Base-by-base conservation (phyloP, 2,888 invertebrate genomes). In the Lacanobia wlatinum region DNA sequence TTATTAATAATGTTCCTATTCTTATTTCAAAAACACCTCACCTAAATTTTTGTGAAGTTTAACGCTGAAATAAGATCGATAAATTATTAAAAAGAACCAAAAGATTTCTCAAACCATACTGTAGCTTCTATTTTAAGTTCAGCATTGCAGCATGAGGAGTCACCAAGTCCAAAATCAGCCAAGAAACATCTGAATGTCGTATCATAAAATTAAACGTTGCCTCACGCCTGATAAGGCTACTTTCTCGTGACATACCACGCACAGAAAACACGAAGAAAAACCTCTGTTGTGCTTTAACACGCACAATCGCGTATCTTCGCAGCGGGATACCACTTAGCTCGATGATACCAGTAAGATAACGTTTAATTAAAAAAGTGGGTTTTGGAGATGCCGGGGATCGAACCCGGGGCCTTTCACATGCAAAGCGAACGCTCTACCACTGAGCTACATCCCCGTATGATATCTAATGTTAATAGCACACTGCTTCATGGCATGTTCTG, bases 391-490 rank as follows among this genome's bases (percentile, higher is more conserved):
- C 98, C 97, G 98, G 98, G 98, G 98, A 98, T 98, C 98, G 98
- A 98, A 98, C 98, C 98, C 98, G 97, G 98, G 98, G 98, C 98
- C 98, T 98, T 98, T 98, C 98, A 98, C 98, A 98, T 98, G 98
- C 98, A 98, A 98, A 98, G 98, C 98, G 98, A 98, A 98, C 98
- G 98, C 98, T 98, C 98, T 98, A 98, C 98, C 98, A 98, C 98
- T 98, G 98, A 98, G 98, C 98, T 98, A 98, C 98, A 98, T 85
- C 86, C 86, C 85, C 85, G 3, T 70, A 28, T 40, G 2, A 8
- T 2, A 40, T 40, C 0, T 10, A 9, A 12, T 2, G 2, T 14
- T 43, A 43, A 43, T 40, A 10, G 40, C 40, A 43, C 43, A 43
- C 43, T 43, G 43, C 43, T 43, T 43, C 5, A 43, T 43, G 14